phyloP scores from a whole-genome alignment of 2,888 invertebrate genomes.

The Dascillus cervinus region DNA sequence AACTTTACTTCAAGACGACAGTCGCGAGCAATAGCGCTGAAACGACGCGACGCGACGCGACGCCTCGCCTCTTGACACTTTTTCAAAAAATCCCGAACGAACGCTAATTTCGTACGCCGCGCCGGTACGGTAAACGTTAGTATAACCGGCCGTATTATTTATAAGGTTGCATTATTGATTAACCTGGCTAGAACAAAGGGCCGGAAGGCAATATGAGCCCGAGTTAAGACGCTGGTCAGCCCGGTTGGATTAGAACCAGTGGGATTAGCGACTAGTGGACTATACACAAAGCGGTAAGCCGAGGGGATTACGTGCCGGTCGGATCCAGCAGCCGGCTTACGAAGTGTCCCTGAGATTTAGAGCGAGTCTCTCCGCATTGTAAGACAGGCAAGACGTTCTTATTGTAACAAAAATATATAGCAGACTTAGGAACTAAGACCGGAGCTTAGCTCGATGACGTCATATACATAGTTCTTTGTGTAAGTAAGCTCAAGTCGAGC shows the following conservation, averaged over 20 bases:
- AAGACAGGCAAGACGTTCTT: slow-evolving; percentile 29
- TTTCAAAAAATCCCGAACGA: too few species aligned
- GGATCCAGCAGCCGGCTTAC: slow-evolving; percentile 37
- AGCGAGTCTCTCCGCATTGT: slow-evolving; percentile 37
- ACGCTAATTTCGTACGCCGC: too few species aligned
- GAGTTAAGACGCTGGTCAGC: slow-evolving; percentile 46
- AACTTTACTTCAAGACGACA: slow-evolving; percentile 11
- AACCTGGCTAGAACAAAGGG: slow-evolving; percentile 39
- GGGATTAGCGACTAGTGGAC: slow-evolving; percentile 46
- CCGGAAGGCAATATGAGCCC: slow-evolving; percentile 44
- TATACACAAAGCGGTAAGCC: slow-evolving; percentile 44
- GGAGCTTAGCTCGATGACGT: slow-evolving; percentile 28
- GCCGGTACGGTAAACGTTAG: too few species aligned
- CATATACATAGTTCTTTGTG: slow-evolving; percentile 35
- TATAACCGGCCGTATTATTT: slow-evolving; percentile 40
- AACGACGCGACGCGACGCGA: slow-evolving; percentile 19
- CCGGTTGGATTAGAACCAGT: slow-evolving; percentile 43
- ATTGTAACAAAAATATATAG: slow-evolving; percentile 39
- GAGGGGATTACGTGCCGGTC: slow-evolving; percentile 41
- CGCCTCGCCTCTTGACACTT: slow-evolving; percentile 6
- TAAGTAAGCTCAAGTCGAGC: slow-evolving; percentile 43
- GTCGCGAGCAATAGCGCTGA: slow-evolving; percentile 18
- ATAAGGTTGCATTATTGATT: slow-evolving; percentile 46
- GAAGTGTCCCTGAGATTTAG: slow-evolving; percentile 39
- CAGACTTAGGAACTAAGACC: slow-evolving; percentile 34